Evolutionary conservation across 2,888 invertebrate genomes (phyloP), one percentile per base, ranked within the genome.

Genomic region (Parapristionchus giblindavisi): DNA sequence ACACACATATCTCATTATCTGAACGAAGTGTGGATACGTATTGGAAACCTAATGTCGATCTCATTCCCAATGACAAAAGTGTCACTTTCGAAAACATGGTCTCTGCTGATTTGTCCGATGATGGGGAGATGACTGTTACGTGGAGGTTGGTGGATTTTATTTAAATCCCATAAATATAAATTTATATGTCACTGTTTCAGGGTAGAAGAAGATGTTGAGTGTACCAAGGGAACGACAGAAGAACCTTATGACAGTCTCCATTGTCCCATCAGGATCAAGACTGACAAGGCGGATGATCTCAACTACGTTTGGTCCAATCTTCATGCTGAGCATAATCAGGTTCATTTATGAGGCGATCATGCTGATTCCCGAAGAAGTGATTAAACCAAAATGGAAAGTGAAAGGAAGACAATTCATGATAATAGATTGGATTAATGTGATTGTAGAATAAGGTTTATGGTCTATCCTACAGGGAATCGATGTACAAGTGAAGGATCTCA

Each of bases 181-280:
- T 56, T 24, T 56, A 56, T 56, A 24, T 56, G n/a, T n/a, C n/a
- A n/a, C n/a, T n/a, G n/a, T n/a, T n/a, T 21, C 56, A 56, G 56
- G 27, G 56, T 56, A 8, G 56, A 56, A 56, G 14, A 48, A 21
- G 48, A 48, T 11, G 21, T 48, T 48, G 48, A 48, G 48, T 48
- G 48, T 21, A 48, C 48, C 21, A 11, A 11, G 14, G 11, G 14
- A 11, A 48, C 11, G 11, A 48, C 48, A 21, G 48, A 48, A 14
- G 11, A 11, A 11, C 11, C 21, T 21, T 48, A 14, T 21, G 34
- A 52, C 38, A 34, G 24, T 21, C 68, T 21, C 68, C 36, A 32
- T 38, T 38, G 27, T 68, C 38, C 52, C 68, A 32, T 17, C 11
- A 36, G 52, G 52, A 68, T n/a, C 32, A 52, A 27, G 52, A 32